These are phyloP conservation scores for Tragelaphus scriptus DNA, from an alignment of 2,113 vertebrate genomes.

Conservation along the genomic window DNA sequence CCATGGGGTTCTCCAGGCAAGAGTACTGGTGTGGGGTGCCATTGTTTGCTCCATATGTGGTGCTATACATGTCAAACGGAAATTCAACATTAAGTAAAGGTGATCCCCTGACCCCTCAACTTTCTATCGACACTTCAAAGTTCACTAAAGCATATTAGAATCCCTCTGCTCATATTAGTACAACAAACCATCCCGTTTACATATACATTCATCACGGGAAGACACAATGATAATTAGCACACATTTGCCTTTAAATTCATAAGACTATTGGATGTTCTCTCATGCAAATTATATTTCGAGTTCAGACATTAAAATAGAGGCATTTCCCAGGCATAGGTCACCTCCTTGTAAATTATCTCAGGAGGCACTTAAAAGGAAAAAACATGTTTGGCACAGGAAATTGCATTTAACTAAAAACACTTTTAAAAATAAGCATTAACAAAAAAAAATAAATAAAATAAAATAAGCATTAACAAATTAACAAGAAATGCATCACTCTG, in stretches of 20 bases:
- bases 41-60: not conserved
- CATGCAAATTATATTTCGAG: not conserved
- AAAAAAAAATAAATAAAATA: not conserved
- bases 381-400: constrained; percentile 6
- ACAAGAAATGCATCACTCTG: constrained; percentile 31
- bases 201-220: not conserved
- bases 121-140: not conserved
- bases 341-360: constrained; percentile 29
- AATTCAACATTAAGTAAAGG: not conserved
- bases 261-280: not conserved
- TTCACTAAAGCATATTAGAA: not conserved
- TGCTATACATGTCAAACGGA: not conserved
- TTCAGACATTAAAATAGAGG: not conserved
- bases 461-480: constrained; percentile 49
- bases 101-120: not conserved
- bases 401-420: constrained; percentile 43
- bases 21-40: no score
- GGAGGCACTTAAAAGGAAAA: constrained; percentile 8
- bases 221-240: not conserved
- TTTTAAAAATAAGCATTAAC: constrained; percentile 19
- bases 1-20: no score
- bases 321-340: not conserved
- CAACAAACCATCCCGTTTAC: not conserved
- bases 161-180: not conserved
- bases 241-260: not conserved